These are phyloP conservation scores for Myotis brandtii DNA, from an alignment of 2,113 vertebrate genomes.

Conservation along the genomic window DNA sequence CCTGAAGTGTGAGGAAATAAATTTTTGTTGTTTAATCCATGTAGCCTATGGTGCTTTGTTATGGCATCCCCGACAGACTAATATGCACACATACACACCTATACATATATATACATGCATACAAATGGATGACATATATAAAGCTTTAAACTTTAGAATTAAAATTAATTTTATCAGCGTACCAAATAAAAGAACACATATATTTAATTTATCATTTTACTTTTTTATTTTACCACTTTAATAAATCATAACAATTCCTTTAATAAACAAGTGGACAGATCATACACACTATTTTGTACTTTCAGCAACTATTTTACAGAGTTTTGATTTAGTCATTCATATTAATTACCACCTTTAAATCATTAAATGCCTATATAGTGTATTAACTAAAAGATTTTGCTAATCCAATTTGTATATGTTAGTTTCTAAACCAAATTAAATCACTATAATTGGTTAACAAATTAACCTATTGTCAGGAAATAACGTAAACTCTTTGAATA, in stretches of 20 bases:
- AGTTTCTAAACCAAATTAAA: slow-evolving; percentile 23
- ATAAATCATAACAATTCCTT: background rate
- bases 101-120: background rate
- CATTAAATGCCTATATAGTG: background rate
- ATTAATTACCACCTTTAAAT: background rate
- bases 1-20: background rate
- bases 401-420: background rate
- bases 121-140: background rate
- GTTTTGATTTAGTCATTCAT: background rate
- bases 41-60: background rate
- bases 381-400: background rate
- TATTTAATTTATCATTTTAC: background rate
- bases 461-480: background rate
- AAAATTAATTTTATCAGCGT: background rate
- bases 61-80: background rate
- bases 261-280: background rate
- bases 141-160: background rate
- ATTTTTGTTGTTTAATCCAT: background rate
- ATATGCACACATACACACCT: background rate
- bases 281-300: background rate
- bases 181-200: background rate
- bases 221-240: background rate
- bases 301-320: background rate
- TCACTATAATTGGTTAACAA: background rate
- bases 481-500: background rate